Percentiles rank a stretch among this genome's conserved stretches.
These are phyloP conservation scores for Rhagophthalmus giganteus DNA, from an alignment of 2,888 invertebrate genomes.

Conservation along the genomic window DNA sequence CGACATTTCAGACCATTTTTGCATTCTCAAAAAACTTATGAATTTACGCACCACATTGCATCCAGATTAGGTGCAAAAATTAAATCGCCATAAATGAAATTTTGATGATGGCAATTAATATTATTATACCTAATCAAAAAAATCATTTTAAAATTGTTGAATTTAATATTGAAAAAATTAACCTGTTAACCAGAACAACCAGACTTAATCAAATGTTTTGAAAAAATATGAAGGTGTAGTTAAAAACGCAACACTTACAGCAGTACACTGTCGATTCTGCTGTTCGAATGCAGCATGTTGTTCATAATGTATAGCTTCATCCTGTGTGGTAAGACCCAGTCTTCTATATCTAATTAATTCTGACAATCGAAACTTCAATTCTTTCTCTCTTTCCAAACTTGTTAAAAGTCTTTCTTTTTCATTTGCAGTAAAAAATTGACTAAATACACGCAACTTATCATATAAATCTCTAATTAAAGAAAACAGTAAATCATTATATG, in stretches of 20 bases:
- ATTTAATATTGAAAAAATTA: too few relatives aligned
- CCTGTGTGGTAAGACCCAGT: conserved; percentile 80
- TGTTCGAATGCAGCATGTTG: conserved; percentile 70
- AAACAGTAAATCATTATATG: too few relatives aligned
- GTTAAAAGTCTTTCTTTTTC: conserved; percentile 81
- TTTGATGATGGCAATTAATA: too few relatives aligned
- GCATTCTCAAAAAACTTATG: too few relatives aligned
- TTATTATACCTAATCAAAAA: too few relatives aligned
- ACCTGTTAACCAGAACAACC: too few relatives aligned
- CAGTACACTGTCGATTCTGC: conserved; percentile 67
- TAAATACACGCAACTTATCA: conserved; percentile 81
- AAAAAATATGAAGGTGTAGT: neutral
- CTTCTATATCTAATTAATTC: conserved; percentile 84
- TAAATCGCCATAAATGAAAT: too few relatives aligned
- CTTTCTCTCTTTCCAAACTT: conserved; percentile 81
- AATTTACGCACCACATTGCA: too few relatives aligned
- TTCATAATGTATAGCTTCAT: conserved; percentile 87
- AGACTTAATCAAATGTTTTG: neutral
- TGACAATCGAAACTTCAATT: conserved; percentile 78
- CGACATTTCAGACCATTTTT: too few relatives aligned
- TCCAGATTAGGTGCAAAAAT: too few relatives aligned
- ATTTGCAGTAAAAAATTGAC: conserved; percentile 84
- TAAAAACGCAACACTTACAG: conserved; percentile 55
- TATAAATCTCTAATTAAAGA: conserved; percentile 68
- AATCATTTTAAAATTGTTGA: too few relatives aligned